Conservation (phyloP, 2,797 vertebrate genomes). For the Xerus rutilus region DNA sequence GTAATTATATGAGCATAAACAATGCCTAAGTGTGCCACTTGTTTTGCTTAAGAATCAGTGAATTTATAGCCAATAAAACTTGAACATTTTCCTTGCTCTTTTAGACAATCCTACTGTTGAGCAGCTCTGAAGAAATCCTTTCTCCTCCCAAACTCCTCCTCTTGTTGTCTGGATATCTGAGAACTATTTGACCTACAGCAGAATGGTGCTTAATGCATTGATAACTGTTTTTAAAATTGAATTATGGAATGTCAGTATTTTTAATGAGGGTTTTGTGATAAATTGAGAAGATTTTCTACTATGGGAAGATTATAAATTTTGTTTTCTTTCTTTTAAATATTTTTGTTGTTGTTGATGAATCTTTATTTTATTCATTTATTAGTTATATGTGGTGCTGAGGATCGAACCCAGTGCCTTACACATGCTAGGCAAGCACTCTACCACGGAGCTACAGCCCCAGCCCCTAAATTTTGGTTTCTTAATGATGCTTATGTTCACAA, state of each 20-base stretch:
- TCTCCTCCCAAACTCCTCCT: background rate
- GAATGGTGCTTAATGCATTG: background rate
- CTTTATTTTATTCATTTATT: too few species aligned
- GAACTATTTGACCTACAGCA: background rate
- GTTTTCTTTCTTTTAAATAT: background rate
- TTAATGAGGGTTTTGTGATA: conserved; percentile 26
- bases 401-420: too few species aligned
- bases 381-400: too few species aligned
- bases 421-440: too few species aligned
- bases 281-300: conserved; percentile 59
- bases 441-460: too few species aligned
- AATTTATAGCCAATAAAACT: background rate
- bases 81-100: conserved; percentile 34
- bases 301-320: background rate
- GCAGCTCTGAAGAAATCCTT: background rate
- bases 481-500: conserved; percentile 7
- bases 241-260: background rate
- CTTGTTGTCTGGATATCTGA: background rate
- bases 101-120: background rate
- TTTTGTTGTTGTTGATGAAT: too few species aligned
- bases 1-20: background rate
- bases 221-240: background rate
- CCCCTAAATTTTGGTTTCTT: background rate
- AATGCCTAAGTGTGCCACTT: too few species aligned
- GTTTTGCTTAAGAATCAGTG: background rate